phyloP scores from a whole-genome alignment of 2,113 vertebrate species.

The Choloepus hoffmanni region DNA sequence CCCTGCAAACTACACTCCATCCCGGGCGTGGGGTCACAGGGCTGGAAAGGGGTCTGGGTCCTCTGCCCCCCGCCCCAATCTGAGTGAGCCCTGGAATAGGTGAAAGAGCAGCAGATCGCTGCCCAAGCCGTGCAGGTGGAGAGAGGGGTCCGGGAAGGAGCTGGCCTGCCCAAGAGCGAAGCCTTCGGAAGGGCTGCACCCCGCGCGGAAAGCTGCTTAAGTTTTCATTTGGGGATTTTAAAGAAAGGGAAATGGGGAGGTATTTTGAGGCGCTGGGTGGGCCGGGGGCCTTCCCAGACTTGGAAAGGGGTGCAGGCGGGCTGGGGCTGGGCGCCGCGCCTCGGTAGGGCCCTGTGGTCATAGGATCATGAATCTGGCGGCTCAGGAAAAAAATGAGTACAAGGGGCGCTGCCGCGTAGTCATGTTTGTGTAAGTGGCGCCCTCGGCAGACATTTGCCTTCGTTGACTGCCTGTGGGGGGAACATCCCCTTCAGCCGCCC shows the following conservation, averaged over 20 bases:
- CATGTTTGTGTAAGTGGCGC: accelerated
- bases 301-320: neutral
- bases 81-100: accelerated
- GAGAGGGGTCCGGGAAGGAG: accelerated
- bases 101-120: accelerated
- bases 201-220: no score
- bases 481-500: accelerated
- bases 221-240: neutral
- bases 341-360: neutral
- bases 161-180: neutral
- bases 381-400: neutral
- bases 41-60: accelerated
- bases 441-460: neutral
- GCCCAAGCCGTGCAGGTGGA: accelerated
- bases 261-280: neutral
- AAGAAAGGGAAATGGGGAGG: neutral
- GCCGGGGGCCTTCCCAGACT: neutral
- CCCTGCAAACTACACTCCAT: neutral
- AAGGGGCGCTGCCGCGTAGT: accelerated
- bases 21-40: neutral
- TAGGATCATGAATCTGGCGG: accelerated
- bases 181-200: neutral
- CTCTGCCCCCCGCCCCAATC: no score
- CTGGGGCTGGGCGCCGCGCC: neutral
- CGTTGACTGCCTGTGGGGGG: accelerated